A percentile compares a stretch with the other conserved stretches of the same genome.
Evolutionary conservation across 1,140 invertebrate genomes (phyloP).

Genomic region (Polypedilum pembai): DNA sequence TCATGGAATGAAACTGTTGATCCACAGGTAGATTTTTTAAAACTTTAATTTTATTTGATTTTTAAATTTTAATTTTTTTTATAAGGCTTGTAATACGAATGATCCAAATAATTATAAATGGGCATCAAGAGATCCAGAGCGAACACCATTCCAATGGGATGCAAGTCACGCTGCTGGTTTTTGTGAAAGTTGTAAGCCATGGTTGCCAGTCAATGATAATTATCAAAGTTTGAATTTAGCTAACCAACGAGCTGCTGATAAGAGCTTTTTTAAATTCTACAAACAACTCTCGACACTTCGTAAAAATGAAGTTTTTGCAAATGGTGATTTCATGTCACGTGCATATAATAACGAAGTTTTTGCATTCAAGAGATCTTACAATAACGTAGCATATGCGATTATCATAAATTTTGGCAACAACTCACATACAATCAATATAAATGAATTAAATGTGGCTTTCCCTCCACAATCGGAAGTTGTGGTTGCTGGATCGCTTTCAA

Average conservation of each 20-base stretch:
- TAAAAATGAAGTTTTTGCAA: slow-evolving; percentile 37
- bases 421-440: not conserved
- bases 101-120: slow-evolving; percentile 45
- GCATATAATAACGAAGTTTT: slow-evolving; percentile 43
- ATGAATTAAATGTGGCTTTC: not conserved
- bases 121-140: slow-evolving; percentile 50
- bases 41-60: slow-evolving; percentile 34
- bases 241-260: slow-evolving; percentile 36
- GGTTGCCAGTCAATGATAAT: slow-evolving; percentile 52
- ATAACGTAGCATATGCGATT: not conserved
- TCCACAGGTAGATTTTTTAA: slow-evolving; percentile 35
- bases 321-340: slow-evolving; percentile 41
- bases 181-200: slow-evolving; percentile 46
- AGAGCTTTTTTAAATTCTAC: slow-evolving; percentile 49
- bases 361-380: slow-evolving; percentile 37
- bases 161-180: slow-evolving; percentile 50
- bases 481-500: not conserved
- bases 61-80: slow-evolving; percentile 34
- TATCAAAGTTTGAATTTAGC: slow-evolving; percentile 46
- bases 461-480: not conserved
- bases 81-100: slow-evolving; percentile 43
- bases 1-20: slow-evolving; percentile 46
- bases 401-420: slow-evolving; percentile 1
- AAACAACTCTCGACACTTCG: slow-evolving; percentile 43
- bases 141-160: slow-evolving; percentile 66